Percentiles rank a stretch among this genome's conserved stretches.
Evolutionary conservation across 1,140 invertebrate genomes (phyloP).

Genomic region (Vanessa tameamea): DNA sequence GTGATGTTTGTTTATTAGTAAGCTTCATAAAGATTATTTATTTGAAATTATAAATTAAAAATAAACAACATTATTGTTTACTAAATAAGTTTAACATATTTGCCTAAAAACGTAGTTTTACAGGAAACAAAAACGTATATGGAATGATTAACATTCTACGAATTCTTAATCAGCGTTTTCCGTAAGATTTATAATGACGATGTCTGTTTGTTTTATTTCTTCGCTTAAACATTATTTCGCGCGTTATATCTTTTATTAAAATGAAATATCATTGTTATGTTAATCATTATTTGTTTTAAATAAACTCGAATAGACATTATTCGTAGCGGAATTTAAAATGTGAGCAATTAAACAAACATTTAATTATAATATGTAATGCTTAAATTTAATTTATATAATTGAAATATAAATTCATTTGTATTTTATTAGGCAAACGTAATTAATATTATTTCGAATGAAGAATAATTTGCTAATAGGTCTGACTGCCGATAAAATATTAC

Average conservation of each 20-base stretch:
- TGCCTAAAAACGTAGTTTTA: slow-evolving; percentile 23
- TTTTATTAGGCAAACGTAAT: background rate
- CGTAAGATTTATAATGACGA: background rate
- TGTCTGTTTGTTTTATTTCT: background rate
- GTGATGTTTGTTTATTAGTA: too few species aligned
- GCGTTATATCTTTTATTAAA: background rate
- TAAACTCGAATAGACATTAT: background rate
- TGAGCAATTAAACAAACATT: background rate
- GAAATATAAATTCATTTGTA: too few species aligned
- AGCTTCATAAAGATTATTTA: too few species aligned
- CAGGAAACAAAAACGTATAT: slow-evolving; percentile 31
- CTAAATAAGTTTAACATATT: background rate
- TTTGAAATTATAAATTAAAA: too few species aligned
- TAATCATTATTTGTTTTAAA: background rate
- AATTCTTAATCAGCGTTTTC: slow-evolving; percentile 33
- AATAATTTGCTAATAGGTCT: background rate
- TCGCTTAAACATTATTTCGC: background rate
- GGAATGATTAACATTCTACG: slow-evolving; percentile 33
- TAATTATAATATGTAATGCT: background rate
- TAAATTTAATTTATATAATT: background rate
- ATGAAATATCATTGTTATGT: background rate
- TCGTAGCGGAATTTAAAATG: background rate
- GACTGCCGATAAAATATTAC: background rate
- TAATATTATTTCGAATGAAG: background rate
- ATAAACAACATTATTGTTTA: background rate